A percentile compares a stretch with the other conserved stretches of the same genome.
Evolutionary conservation across 2,113 vertebrate species (phyloP).

Genomic region (Petaurus breviceps): DNA sequence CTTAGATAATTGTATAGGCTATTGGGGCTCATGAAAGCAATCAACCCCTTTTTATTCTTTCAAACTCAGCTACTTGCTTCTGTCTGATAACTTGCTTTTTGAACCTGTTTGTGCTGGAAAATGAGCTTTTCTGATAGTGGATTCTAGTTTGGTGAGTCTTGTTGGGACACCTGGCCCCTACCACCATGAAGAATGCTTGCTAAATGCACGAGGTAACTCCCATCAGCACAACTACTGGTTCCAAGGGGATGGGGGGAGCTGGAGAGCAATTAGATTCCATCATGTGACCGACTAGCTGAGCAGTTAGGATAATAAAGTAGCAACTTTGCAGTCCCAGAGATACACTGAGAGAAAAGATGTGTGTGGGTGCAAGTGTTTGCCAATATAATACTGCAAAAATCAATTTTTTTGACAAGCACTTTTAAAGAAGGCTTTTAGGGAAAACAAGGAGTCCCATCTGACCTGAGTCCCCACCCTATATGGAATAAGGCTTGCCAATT

Average conservation of each 20-base stretch:
- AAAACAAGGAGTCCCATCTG: neutral
- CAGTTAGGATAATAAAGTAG: neutral
- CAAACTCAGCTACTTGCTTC: neutral
- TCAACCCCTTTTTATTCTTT: neutral
- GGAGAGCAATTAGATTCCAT: neutral
- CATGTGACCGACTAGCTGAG: neutral
- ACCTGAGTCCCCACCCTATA: neutral
- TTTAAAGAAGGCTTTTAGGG: neutral
- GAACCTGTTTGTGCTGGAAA: neutral
- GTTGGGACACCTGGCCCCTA: neutral
- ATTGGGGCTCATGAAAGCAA: neutral
- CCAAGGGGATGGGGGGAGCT: neutral
- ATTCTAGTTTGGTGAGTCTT: neutral
- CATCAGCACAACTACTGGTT: neutral
- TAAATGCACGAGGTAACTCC: neutral
- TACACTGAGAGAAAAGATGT: neutral
- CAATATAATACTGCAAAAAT: neutral
- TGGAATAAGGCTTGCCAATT: neutral
- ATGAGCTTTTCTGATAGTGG: neutral
- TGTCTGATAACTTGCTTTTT: neutral
- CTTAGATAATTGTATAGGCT: neutral
- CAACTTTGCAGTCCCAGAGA: neutral
- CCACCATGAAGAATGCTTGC: neutral
- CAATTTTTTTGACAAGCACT: neutral
- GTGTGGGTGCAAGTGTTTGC: neutral